Evolutionary conservation across 1,140 invertebrate genomes (phyloP), one percentile per base, ranked within the genome.

Genomic region (Atta colombica): DNA sequence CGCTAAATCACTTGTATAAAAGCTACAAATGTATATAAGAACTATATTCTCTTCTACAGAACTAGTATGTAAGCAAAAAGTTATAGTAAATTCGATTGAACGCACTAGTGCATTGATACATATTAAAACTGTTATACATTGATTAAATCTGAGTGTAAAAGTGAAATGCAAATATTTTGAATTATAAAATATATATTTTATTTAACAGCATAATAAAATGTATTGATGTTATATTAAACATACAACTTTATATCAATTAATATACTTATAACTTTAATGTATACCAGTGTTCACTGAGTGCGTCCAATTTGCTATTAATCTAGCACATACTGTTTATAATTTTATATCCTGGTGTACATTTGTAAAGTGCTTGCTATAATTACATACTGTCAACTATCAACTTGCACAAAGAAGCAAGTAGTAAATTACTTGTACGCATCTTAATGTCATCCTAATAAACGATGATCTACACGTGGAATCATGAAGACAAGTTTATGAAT

Each of bases 311-410:
- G 18, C 0, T 55, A 55, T 45, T 45, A 45, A 1, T 55, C 8
- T 80, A 65, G 28, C 63, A 74, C 68, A n/a, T 39, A 69, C 5
- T 63, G 55, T 65, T 28, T 89, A 89, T 77, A 84, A 88, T 84
- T 87, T 14, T 51, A 51, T 49, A 68, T 84, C n/a, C n/a, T 69
- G 75, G 10, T 77, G 39, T 53, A 88, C 12, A 66, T 72, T n/a
- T 86, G 5, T 39, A 55, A 61, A 45, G 39, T 45, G 39, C 8
- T 45, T 45, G 39, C 8, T 68, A 12, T 75, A 58, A 55, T 71
- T 69, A 51, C 66, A 8, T 88, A 80, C 39, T 5, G 16, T 3
- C 0, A 66, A 80, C 39, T 5, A 21, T 3, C 0, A 66, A 49
- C 14, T 53, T 21, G 55, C 7, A 51, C 10, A 49, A 12, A 66